Evolutionary conservation across 2,888 invertebrate genomes (phyloP).

Genomic region (Esperia sulphurella): DNA sequence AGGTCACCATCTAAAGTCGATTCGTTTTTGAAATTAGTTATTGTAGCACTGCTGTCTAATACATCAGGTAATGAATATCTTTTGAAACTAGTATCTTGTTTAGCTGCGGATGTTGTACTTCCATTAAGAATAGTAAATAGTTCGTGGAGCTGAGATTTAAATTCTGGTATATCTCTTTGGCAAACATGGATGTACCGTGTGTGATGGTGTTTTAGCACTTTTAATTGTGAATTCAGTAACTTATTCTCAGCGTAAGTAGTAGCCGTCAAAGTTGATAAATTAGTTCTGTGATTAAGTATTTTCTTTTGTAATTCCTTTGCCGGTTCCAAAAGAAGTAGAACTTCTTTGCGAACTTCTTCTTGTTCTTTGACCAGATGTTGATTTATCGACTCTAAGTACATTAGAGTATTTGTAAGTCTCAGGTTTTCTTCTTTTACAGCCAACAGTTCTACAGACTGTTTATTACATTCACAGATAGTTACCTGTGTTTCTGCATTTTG

Average conservation of each 20-base stretch:
- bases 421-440: slow-evolving; percentile 35
- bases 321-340: slow-evolving; percentile 46
- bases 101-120: slow-evolving; percentile 26
- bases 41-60: slow-evolving; percentile 41
- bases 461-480: slow-evolving; percentile 30
- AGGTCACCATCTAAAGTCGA: slow-evolving; percentile 64
- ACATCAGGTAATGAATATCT: slow-evolving; percentile 56
- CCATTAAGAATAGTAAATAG: slow-evolving; percentile 49
- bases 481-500: slow-evolving; percentile 15
- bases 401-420: slow-evolving; percentile 27
- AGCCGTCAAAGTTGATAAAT: slow-evolving; percentile 62
- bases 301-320: slow-evolving; percentile 59
- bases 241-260: slow-evolving; percentile 68
- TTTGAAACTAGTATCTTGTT: slow-evolving; percentile 42
- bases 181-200: slow-evolving; percentile 59
- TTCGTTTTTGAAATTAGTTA: slow-evolving; percentile 52
- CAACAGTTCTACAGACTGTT: slow-evolving; percentile 21
- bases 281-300: slow-evolving; percentile 59
- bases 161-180: slow-evolving; percentile 60
- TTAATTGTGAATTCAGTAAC: slow-evolving; percentile 57
- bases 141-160: slow-evolving; percentile 53
- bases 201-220: slow-evolving; percentile 60
- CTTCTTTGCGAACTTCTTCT: slow-evolving; percentile 45
- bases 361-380: slow-evolving; percentile 43
- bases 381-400: slow-evolving; percentile 38